Evolutionary conservation across 2,888 invertebrate species (phyloP), one percentile per base, ranked within the genome.

Genomic region (Myopa tessellatipennis): DNA sequence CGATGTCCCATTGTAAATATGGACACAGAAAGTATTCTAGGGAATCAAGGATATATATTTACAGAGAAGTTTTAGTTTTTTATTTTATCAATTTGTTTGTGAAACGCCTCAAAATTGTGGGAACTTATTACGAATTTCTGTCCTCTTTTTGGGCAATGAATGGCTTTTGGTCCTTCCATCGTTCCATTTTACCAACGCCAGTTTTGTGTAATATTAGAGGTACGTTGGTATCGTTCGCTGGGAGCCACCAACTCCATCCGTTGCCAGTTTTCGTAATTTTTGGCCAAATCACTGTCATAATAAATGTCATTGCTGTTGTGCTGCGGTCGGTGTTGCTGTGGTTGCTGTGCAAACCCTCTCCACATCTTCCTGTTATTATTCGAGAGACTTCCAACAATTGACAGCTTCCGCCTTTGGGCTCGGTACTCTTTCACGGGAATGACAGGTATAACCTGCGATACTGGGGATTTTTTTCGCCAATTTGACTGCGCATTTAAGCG

Each of bases 241-340:
- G 38, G 38, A 55, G 55, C 60, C 38, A 71, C 68, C 72, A 83
- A 26, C 52, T 83, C 83, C 2, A 80, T 63, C 83, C 83, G 80
- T 60, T 82, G 81, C 82, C 82, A 83, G 65, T 83, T 78, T 18
- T 76, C 74, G 52, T 80, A 81, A 38, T 79, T 26, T 26, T 18
- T 78, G 0, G 40, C 50, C 38, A 71, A 45, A 61, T 78, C 63
- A 45, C 55, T 69, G 18, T 63, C 67, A 40, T 70, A 36, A 4
- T 55, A 50, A 67, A 69, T 65, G 60, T n/a, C 10, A 60, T 58
- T 36, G 38, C 55, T 18, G 72, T n/a, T 58, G n/a, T 69, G 45
- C 18, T 40, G 26, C 26, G 26, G 26, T 2, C 26, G 26, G 26
- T 26, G 50, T 1, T 45, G 6, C 45, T 45, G 45, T 45, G 6